These are phyloP conservation scores for Arenaria interpres DNA, from an alignment of 2,113 vertebrate genomes.

Conservation along the genomic window DNA sequence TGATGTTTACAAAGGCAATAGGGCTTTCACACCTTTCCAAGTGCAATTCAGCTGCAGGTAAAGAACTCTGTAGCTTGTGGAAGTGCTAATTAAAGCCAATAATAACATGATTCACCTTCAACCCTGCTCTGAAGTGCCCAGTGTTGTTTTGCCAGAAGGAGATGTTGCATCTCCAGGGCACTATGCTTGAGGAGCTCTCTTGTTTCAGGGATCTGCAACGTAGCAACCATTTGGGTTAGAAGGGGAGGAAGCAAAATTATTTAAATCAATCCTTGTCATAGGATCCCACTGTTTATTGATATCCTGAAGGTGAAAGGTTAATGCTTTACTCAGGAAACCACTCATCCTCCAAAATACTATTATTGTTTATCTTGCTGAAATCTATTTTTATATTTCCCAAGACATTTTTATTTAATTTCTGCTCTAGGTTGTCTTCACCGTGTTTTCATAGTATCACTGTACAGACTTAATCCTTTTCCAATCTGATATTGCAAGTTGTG, in stretches of 20 bases:
- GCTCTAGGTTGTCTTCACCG: neutral
- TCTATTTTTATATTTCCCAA: slow-evolving; percentile 68
- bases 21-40: slow-evolving; percentile 49
- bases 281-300: slow-evolving; percentile 47
- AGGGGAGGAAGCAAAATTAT: neutral
- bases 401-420: slow-evolving; percentile 67
- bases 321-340: slow-evolving; percentile 64
- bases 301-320: slow-evolving; percentile 66
- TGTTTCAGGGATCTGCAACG: neutral
- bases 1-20: slow-evolving; percentile 61
- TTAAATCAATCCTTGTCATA: slow-evolving; percentile 54
- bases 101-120: slow-evolving; percentile 46
- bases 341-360: slow-evolving; percentile 66
- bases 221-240: neutral
- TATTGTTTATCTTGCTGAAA: slow-evolving; percentile 70
- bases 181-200: neutral
- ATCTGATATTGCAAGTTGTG: slow-evolving; percentile 59
- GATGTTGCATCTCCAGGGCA: neutral
- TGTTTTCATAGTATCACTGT: slow-evolving; percentile 58
- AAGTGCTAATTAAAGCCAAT: slow-evolving; percentile 64
- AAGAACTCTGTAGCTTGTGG: neutral
- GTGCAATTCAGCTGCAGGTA: slow-evolving; percentile 40
- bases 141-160: neutral
- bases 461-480: slow-evolving; percentile 60
- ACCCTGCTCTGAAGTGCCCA: neutral